phyloP scores from a whole-genome alignment of 2,888 invertebrate genomes.

The Limulus polyphemus region DNA sequence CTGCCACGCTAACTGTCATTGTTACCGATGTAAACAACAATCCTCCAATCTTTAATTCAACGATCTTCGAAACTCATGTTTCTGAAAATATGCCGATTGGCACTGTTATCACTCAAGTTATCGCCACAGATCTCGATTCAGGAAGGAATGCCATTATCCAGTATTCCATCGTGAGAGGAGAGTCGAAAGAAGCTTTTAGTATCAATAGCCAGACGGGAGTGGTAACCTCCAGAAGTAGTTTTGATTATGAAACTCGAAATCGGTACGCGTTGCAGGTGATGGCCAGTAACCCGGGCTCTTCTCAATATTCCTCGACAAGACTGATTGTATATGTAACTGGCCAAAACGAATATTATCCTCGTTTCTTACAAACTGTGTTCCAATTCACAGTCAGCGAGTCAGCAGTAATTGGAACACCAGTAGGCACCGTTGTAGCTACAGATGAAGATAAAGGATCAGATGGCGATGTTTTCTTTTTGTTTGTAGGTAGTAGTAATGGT shows the following conservation, averaged over 20 bases:
- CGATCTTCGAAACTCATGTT: constrained; percentile 60
- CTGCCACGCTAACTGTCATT: constrained; percentile 68
- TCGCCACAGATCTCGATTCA: constrained; percentile 72
- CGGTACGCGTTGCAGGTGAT: constrained; percentile 60
- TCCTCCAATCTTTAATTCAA: constrained; percentile 69
- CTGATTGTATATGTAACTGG: constrained; percentile 65
- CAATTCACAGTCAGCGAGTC: constrained; percentile 88
- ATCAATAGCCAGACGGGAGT: constrained; percentile 65
- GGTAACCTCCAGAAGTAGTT: constrained; percentile 58
- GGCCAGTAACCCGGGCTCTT: constrained; percentile 74
- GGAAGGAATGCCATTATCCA: constrained; percentile 72
- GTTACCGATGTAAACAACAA: constrained; percentile 90
- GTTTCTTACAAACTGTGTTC: constrained; percentile 75
- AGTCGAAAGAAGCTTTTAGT: constrained; percentile 57
- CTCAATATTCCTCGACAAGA: constrained; percentile 55
- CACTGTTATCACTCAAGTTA: constrained; percentile 58
- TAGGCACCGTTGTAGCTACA: constrained; percentile 73
- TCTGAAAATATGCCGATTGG: constrained; percentile 68
- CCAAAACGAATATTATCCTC: constrained; percentile 76
- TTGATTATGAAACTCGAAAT: constrained; percentile 75
- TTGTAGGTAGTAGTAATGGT: constrained; percentile 84
- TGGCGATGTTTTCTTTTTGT: constrained; percentile 76
- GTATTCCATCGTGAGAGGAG: constrained; percentile 65
- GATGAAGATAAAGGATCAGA: constrained; percentile 80
- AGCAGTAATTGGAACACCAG: constrained; percentile 66